Base-by-base conservation (phyloP, 2,888 invertebrate species). In the Glyphotaelius pellucidus region DNA sequence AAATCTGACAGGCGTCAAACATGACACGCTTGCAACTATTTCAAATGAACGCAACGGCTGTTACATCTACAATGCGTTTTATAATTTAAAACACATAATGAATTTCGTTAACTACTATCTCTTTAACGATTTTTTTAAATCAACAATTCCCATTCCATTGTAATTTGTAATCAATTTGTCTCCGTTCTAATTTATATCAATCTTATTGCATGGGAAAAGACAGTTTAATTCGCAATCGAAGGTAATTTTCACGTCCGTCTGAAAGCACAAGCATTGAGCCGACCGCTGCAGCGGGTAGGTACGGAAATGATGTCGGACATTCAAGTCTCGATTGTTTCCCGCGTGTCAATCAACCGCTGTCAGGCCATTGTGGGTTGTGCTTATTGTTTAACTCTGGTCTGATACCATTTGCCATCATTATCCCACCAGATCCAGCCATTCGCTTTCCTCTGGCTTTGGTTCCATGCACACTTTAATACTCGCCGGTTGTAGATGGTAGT, bases 371-470 rank as follows among this genome's bases (percentile, higher is more conserved):
- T 83, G 83, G 32, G n/a, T 15, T 83, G 35, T 83, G 83, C 11
- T 32, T 32, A 32, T 81, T 81, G 81, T 81, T 81, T 81, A 32
- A 19, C 32, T 81, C 7, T 81, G 11, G 19, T 31, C 31, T 81
- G 30, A 31, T 81, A 32, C 19, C 32, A 81, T 67, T 67, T 67
- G 4, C 67, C 67, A 25, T 67, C 67, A 25, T 67, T 67, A 25
- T 67, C 67, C 67, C 67, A 67, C 67, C 67, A 67, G 25, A 7
- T 67, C 67, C 67, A 25, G 9, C 67, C 83, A 35, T 83, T 83
- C 83, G 83, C 83, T 83, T 83, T 83, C 83, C 83, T 83, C 35
- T 83, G 19, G 35, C 83, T 83, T 15, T 83, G 19, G 35, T n/a
- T 15, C 32, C 35, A 67, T 25, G 67, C 83, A 83, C 83, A 83